Evolutionary conservation across 2,113 vertebrate species (phyloP).

Genomic region (Neotragus moschatus): DNA sequence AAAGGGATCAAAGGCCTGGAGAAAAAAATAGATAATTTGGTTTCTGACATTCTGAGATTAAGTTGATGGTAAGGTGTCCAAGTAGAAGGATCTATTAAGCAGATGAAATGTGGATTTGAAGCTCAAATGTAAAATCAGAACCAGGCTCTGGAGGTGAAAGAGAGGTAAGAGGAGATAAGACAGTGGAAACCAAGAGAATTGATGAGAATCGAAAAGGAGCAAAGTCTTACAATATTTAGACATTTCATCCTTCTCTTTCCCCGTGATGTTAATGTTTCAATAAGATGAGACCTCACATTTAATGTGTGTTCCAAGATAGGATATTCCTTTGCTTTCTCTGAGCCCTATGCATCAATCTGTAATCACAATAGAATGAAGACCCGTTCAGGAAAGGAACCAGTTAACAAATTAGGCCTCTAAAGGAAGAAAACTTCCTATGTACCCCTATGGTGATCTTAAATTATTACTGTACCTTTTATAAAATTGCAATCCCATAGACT

Average conservation of each 20-base stretch:
- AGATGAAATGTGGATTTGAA: background rate
- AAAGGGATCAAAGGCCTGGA: background rate
- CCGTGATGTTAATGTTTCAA: background rate
- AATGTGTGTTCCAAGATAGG: background rate
- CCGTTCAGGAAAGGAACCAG: background rate
- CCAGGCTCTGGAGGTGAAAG: background rate
- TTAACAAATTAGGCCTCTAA: background rate
- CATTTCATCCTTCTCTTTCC: background rate
- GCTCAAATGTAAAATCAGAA: background rate
- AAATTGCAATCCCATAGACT: background rate
- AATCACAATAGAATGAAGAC: background rate
- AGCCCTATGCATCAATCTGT: background rate
- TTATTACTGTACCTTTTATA: background rate
- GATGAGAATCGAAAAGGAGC: background rate
- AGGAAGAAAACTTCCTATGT: background rate
- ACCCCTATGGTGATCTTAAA: background rate
- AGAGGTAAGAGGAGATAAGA: background rate
- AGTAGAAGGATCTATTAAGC: background rate
- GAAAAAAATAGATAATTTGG: background rate
- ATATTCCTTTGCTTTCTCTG: background rate
- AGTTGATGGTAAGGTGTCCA: background rate
- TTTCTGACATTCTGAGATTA: constrained; percentile 23
- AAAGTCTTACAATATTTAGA: background rate
- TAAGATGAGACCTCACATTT: background rate
- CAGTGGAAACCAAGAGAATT: background rate